Percentiles rank a stretch among this genome's conserved stretches.
phyloP scores from a whole-genome alignment of 2,888 invertebrate genomes.

The Clunio marinus region DNA sequence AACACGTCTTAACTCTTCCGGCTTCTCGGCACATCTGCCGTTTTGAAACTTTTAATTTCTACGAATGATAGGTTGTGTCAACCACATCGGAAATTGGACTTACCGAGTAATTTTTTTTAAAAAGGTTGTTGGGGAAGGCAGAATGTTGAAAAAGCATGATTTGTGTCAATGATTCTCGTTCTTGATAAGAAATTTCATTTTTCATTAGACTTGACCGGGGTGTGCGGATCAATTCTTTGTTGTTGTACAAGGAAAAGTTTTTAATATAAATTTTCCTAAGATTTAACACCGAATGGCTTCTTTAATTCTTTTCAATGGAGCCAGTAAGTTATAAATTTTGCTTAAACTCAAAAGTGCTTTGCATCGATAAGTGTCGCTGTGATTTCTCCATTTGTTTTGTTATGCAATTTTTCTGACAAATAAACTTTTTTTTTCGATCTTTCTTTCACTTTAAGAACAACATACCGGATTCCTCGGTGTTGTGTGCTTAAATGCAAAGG shows the following conservation, averaged over 20 bases:
- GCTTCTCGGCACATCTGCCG: too few relatives aligned
- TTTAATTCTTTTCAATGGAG: conserved; percentile 37
- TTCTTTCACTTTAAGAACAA: conserved; percentile 44
- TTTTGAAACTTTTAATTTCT: too few relatives aligned
- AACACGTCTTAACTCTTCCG: too few relatives aligned
- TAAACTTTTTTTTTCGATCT: not conserved
- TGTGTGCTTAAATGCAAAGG: conserved; percentile 44
- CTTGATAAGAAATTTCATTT: too few relatives aligned
- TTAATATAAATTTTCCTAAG: conserved; percentile 1
- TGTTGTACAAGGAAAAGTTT: not conserved
- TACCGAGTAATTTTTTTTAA: too few relatives aligned
- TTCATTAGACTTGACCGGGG: not conserved
- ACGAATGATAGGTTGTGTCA: too few relatives aligned
- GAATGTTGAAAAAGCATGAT: too few relatives aligned
- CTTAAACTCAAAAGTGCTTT: not conserved
- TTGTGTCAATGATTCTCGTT: too few relatives aligned
- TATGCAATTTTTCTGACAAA: conserved; percentile 33
- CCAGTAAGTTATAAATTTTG: conserved; percentile 22
- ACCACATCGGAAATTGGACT: too few relatives aligned
- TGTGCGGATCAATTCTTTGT: conserved; percentile 5
- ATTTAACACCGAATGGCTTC: conserved; percentile 26
- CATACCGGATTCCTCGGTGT: conserved; percentile 47
- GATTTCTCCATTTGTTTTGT: conserved; percentile 13
- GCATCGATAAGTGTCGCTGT: not conserved
- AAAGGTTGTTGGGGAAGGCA: too few relatives aligned